Percentiles rank a stretch among this genome's conserved stretches.
Conservation (phyloP, 2,888 invertebrate genomes). For the Clostera curtula region DNA sequence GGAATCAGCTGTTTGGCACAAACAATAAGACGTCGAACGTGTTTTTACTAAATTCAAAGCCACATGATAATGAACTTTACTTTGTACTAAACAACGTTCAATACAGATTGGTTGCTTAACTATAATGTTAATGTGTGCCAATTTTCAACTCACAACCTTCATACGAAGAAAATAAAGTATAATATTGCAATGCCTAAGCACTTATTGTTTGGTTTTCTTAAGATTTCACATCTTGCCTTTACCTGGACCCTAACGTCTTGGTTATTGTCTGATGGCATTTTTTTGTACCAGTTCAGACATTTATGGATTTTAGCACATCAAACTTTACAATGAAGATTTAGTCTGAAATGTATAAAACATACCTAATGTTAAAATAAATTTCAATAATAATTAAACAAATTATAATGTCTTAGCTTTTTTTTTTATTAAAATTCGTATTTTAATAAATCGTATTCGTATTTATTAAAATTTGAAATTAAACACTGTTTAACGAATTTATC, state of each 20-base stretch:
- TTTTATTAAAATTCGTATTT: too few relatives aligned
- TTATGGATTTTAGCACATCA: too few relatives aligned
- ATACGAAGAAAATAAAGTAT: constrained; percentile 7
- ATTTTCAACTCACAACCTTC: constrained; percentile 13
- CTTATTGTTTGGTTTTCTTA: constrained; percentile 43
- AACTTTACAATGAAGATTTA: too few relatives aligned
- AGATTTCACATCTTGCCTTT: constrained; percentile 64
- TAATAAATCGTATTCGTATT: too few relatives aligned
- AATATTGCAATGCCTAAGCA: constrained; percentile 5
- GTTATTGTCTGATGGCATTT: constrained; percentile 40
- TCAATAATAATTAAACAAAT: too few relatives aligned
- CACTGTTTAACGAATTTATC: too few relatives aligned
- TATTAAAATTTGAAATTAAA: too few relatives aligned
- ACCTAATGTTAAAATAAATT: too few relatives aligned
- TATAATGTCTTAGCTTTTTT: too few relatives aligned
- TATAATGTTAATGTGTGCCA: constrained; percentile 3
- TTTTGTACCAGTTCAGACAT: constrained; percentile 25
- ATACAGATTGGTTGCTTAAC: too few relatives aligned
- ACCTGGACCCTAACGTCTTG: constrained; percentile 54
- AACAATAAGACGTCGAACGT: constrained; percentile 33
- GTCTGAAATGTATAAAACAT: too few relatives aligned
- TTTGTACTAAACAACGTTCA: too few relatives aligned
- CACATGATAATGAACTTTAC: constrained; percentile 25
- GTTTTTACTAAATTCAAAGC: constrained; percentile 26
- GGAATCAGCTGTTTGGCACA: constrained; percentile 62